Percentiles rank a stretch among this genome's conserved stretches.
Conservation (phyloP, 2,113 vertebrate genomes). For the Nothoprocta pentlandii region DNA sequence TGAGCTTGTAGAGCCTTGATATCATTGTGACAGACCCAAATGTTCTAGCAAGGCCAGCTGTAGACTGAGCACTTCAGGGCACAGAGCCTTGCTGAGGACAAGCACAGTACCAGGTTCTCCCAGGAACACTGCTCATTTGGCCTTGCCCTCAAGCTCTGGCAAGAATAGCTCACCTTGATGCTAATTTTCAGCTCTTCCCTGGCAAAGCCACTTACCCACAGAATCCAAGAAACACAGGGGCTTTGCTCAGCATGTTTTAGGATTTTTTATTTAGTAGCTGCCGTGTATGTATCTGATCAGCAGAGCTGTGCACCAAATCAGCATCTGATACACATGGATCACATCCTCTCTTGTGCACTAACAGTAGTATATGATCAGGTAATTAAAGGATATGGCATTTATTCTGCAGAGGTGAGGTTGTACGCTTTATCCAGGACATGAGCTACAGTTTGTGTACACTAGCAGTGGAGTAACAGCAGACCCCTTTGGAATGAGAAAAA, state of each 20-base stretch:
- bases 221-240: not conserved
- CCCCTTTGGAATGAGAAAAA: not conserved
- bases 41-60: not conserved
- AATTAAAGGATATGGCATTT: not conserved
- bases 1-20: too few species aligned
- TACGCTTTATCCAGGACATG: not conserved
- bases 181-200: not conserved
- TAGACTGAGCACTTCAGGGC: not conserved
- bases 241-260: not conserved
- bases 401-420: not conserved
- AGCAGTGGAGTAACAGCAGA: not conserved
- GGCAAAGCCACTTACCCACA: not conserved
- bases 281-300: not conserved
- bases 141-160: not conserved
- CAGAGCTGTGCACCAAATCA: not conserved
- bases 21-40: not conserved
- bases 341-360: not conserved
- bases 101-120: not conserved
- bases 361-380: not conserved
- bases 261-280: not conserved
- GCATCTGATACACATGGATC: not conserved
- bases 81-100: not conserved
- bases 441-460: accelerated
- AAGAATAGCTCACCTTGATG: not conserved
- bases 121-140: not conserved